Evolutionary conservation across 1,140 invertebrate genomes (phyloP).

Genomic region (Anoplolepis gracilipes): DNA sequence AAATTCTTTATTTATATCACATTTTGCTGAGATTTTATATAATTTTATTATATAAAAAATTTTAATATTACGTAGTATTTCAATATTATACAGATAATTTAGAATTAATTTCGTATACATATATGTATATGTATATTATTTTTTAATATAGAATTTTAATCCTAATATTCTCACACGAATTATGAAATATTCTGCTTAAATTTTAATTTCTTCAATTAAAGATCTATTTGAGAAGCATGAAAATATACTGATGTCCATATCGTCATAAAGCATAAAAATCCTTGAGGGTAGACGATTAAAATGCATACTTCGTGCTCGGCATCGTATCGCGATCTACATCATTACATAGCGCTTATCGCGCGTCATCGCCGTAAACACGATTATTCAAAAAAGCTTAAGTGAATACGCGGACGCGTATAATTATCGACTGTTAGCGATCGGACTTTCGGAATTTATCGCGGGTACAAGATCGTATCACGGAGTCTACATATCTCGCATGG

Average conservation of each 20-base stretch:
- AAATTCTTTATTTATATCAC: neutral
- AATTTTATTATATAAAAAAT: too few relatives aligned
- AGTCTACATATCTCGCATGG: slow-evolving; percentile 43
- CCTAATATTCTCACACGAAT: neutral
- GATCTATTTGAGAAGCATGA: neutral
- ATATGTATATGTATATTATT: neutral
- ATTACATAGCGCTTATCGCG: slow-evolving; percentile 45
- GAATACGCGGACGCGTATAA: slow-evolving; percentile 50
- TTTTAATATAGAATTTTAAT: neutral
- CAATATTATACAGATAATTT: neutral
- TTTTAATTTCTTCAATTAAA: neutral
- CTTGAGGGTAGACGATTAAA: slow-evolving; percentile 23
- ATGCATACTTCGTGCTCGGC: slow-evolving; percentile 26
- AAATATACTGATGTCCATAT: neutral
- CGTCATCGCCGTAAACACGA: slow-evolving; percentile 53
- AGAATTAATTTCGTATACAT: neutral
- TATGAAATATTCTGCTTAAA: neutral
- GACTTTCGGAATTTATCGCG: slow-evolving; percentile 72
- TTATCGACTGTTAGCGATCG: slow-evolving; percentile 65
- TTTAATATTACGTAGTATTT: too few relatives aligned
- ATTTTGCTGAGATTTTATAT: neutral
- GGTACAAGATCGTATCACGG: slow-evolving; percentile 53
- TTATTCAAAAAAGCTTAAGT: slow-evolving; percentile 50
- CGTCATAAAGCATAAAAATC: slow-evolving; percentile 44
- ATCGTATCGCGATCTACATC: slow-evolving; percentile 44